Conservation (phyloP, 2,113 vertebrate species). For the Vombatus ursinus region DNA sequence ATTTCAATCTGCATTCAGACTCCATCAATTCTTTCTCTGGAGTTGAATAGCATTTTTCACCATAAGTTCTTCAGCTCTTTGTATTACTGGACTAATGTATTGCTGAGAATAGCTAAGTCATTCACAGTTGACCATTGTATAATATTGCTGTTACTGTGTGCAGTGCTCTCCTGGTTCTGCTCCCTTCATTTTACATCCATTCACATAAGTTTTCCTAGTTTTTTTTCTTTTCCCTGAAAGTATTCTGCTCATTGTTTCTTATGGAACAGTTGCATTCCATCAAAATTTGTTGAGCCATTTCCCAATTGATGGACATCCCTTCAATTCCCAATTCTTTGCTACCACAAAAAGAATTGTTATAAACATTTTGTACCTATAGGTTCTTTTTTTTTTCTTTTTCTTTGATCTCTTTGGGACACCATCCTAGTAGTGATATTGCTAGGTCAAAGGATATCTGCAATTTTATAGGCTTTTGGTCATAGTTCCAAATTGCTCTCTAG, state of each 20-base stretch:
- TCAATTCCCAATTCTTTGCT: no score
- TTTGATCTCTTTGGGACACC: background rate
- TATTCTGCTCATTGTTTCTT: background rate
- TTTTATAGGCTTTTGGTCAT: background rate
- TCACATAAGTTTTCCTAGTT: background rate
- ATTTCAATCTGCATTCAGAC: background rate
- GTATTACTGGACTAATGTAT: background rate
- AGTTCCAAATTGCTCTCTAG: no score
- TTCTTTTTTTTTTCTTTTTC: background rate
- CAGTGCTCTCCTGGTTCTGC: background rate
- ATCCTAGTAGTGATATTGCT: background rate
- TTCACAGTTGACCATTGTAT: background rate
- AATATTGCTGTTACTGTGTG: background rate
- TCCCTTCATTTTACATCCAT: background rate
- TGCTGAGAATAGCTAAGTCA: background rate
- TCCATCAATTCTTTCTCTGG: background rate
- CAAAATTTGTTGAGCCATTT: background rate
- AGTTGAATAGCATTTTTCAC: background rate
- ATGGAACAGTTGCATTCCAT: no score
- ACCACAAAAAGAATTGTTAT: no score
- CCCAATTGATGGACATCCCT: no score
- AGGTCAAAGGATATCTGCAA: no score
- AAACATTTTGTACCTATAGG: background rate
- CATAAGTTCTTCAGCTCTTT: no score
- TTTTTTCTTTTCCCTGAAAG: background rate